Conservation (phyloP, 2,113 vertebrate species). For the Boulengeromyrus knoepffleri region DNA sequence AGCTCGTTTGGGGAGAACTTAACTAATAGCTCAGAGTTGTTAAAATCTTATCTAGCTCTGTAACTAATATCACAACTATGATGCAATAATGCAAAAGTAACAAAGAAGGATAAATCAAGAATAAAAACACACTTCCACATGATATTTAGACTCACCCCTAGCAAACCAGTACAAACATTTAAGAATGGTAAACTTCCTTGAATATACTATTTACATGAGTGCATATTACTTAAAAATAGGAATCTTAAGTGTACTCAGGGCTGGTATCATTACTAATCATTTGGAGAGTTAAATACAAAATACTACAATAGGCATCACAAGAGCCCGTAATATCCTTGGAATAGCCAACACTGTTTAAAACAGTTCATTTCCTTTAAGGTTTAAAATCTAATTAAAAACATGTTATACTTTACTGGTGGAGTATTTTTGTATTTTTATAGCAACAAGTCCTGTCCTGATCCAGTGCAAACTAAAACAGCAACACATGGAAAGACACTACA, state of each 20-base stretch:
- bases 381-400: not conserved
- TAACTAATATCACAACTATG: not conserved
- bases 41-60: too few species aligned
- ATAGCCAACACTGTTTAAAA: not conserved
- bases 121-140: not conserved
- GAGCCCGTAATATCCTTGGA: not conserved
- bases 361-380: not conserved
- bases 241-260: not conserved
- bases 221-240: not conserved
- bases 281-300: not conserved
- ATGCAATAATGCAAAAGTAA: not conserved
- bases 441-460: not conserved
- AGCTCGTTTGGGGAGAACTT: too few species aligned
- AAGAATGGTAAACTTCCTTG: not conserved
- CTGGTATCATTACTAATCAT: not conserved
- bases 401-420: not conserved
- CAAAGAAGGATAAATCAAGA: not conserved
- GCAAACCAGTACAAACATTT: not conserved
- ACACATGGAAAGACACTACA: not conserved
- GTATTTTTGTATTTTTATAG: not conserved
- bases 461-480: not conserved
- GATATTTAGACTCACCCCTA: not conserved
- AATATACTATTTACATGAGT: not conserved
- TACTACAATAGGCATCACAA: not conserved
- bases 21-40: too few species aligned